These are phyloP conservation scores for Troides oblongomaculatus DNA, from an alignment of 2,888 invertebrate genomes.

Conservation along the genomic window DNA sequence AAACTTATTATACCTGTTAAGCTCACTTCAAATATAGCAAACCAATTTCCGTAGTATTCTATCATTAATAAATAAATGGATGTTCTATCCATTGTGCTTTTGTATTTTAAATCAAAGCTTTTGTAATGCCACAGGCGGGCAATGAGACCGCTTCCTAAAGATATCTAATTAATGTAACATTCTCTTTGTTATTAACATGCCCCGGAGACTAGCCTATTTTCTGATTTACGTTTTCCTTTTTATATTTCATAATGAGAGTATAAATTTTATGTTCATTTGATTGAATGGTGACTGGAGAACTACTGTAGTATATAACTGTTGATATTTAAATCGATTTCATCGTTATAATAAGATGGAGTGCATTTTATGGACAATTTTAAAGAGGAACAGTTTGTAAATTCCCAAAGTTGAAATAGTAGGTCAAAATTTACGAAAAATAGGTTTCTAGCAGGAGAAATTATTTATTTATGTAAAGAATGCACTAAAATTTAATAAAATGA, in stretches of 20 bases:
- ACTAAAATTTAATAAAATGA: too few species aligned
- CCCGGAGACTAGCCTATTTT: background rate
- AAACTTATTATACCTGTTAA: background rate
- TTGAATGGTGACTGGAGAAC: background rate
- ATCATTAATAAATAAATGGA: constrained; percentile 7
- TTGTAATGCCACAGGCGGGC: background rate
- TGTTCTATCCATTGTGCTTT: constrained; percentile 4
- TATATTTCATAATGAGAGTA: background rate
- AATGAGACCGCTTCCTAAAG: background rate
- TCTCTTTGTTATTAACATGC: constrained; percentile 1
- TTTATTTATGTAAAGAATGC: too few species aligned
- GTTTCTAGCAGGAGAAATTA: too few species aligned
- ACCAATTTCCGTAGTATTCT: constrained; percentile 8
- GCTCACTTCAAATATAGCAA: background rate
- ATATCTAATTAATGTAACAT: constrained; percentile 11
- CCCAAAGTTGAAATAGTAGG: too few species aligned
- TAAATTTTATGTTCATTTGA: background rate
- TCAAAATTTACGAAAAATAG: too few species aligned
- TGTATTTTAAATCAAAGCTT: constrained; percentile 13
- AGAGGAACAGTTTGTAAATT: too few species aligned
- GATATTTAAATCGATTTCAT: too few species aligned
- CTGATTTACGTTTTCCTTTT: background rate
- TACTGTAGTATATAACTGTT: too few species aligned
- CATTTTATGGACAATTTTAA: too few species aligned
- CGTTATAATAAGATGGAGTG: too few species aligned